Percentiles rank a stretch among this genome's conserved stretches.
Conservation (phyloP, 1,140 invertebrate species). For the Hylyphantes graminicola region DNA sequence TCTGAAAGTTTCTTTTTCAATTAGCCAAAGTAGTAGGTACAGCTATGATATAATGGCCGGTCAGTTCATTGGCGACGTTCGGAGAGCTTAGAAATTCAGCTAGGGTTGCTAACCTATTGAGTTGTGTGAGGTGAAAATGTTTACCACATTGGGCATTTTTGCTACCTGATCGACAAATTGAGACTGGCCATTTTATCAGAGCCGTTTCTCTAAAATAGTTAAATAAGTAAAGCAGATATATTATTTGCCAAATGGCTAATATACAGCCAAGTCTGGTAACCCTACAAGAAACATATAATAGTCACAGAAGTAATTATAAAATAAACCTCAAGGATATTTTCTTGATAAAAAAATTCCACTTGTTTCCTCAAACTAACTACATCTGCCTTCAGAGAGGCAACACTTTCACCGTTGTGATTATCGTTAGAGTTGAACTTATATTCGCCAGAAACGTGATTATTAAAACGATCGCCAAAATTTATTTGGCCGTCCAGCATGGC, state of each 20-base stretch:
- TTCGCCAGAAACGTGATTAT: not conserved
- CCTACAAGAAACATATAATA: not conserved
- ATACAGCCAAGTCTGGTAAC: no score
- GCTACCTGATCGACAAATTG: not conserved
- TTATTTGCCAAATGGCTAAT: not conserved
- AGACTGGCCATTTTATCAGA: not conserved
- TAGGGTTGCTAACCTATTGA: no score
- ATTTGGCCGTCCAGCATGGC: not conserved
- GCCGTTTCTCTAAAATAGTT: not conserved
- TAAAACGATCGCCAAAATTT: not conserved
- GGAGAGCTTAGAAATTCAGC: no score
- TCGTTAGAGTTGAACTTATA: not conserved
- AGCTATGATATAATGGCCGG: no score
- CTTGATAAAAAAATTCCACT: slow-evolving; percentile 10
- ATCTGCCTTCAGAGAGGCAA: not conserved
- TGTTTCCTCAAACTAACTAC: slow-evolving; percentile 14
- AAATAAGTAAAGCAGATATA: not conserved
- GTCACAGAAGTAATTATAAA: not conserved
- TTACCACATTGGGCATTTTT: not conserved
- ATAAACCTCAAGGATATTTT: slow-evolving; percentile 9
- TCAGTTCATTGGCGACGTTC: no score
- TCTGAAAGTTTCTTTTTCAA: no score
- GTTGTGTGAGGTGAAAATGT: no score
- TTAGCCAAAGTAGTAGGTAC: no score
- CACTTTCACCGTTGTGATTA: not conserved